These are phyloP conservation scores for Drosophila meridiana DNA, from an alignment of 2,888 invertebrate genomes.

Conservation along the genomic window DNA sequence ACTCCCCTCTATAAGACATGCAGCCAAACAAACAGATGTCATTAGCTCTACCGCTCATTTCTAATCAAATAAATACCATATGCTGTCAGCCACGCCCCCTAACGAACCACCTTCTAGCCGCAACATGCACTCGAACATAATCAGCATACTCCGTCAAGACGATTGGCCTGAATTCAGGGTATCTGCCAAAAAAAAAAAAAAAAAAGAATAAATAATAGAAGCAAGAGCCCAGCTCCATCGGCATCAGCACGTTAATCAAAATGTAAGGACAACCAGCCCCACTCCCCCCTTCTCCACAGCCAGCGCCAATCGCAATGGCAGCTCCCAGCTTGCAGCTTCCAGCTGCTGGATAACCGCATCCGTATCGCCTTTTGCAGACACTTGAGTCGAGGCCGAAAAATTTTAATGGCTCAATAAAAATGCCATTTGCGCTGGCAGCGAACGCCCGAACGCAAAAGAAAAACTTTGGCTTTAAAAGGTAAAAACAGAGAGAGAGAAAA, in stretches of 20 bases:
- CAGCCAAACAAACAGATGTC: background rate
- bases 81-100: background rate
- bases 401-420: conserved; percentile 85
- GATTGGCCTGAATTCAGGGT: background rate
- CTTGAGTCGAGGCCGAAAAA: conserved; percentile 71
- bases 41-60: background rate
- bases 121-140: background rate
- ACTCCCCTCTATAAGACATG: no score
- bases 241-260: conserved; percentile 83
- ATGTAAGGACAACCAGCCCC: conserved; percentile 64
- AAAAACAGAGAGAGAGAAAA: conserved; percentile 49
- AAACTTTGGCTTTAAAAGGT: conserved; percentile 65
- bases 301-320: conserved; percentile 9
- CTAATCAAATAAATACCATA: background rate
- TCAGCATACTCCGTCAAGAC: background rate
- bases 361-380: conserved; percentile 51
- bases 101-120: background rate
- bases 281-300: background rate
- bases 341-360: conserved; percentile 19
- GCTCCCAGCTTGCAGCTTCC: background rate
- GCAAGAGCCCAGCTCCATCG: conserved; percentile 42
- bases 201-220: conserved; percentile 7
- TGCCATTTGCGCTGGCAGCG: conserved; percentile 81
- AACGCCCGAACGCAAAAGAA: conserved; percentile 5
- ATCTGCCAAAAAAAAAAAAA: background rate